Base-by-base conservation (phyloP, 2,888 invertebrate species). In the Thumatha senex region DNA sequence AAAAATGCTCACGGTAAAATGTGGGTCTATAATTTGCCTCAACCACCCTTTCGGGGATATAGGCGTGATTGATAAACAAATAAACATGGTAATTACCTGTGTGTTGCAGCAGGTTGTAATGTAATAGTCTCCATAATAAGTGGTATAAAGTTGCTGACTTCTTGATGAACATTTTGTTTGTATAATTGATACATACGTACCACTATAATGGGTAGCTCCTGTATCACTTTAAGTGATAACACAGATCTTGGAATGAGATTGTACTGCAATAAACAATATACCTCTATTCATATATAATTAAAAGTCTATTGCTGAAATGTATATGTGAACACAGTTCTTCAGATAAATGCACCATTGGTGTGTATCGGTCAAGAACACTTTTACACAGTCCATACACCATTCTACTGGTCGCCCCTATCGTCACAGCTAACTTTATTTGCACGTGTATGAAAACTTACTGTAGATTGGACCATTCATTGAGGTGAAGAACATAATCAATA, bases 151-250 rank as follows among this genome's bases (percentile, higher is more conserved):
- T 98, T 98, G 33, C 97, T 96, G 7, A 99, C 97, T 78, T 99
- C 99, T 76, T 96, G 96, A 75, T 98, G 97, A 0, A 99, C 98
- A 80, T 96, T 96, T 73, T 96, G 96, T 80, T 99, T 99, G 86
- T 98, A 98, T 48, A 99, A 93, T 84, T 99, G 99, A 81, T 98
- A 99, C 96, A 99, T 98, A 3, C 99, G 92, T 0, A 99, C 98
- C 4, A 99, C 98, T 69, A 99, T 98, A 57, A 99, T 98, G 0
- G 99, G 99, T 42, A 99, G 86, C 82, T 99, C 99, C 78, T 99
- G 98, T 33, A 99, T 94, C 1, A 99, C 98, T 92, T 99, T 98
- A 48, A 99, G 89, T 0, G 99, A 99, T 54, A 98, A 92, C 40
- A 96, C 95, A 24, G 98, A 98, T 82, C 96, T 96, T 0, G 99